A percentile compares a stretch with the other conserved stretches of the same genome.
phyloP scores from a whole-genome alignment of 2,113 vertebrate genomes.

The pig (Sus scrofa) region T2T-Sscrofa CM000819.6:42887501-42888000 shows the following conservation, averaged over 20 bases:
- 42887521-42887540: background rate
- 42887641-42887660: constrained; percentile 8
- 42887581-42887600: background rate
- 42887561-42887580: background rate
- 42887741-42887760: background rate
- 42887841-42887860: constrained; percentile 8
- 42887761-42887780: background rate
- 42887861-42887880: background rate
- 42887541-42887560: background rate
- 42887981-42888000: background rate
- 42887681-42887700: background rate
- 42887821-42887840: constrained; percentile 24
- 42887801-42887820: background rate
- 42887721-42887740: background rate
- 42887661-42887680: background rate
- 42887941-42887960: background rate
- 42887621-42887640: background rate
- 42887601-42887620: background rate
- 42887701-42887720: background rate
- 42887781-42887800: background rate
- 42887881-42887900: constrained; percentile 59
- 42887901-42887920: background rate
- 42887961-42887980: background rate
- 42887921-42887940: background rate
- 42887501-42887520: background rate